phyloP scores from a whole-genome alignment of 2,797 vertebrate genomes.

The Momotus momota region DNA sequence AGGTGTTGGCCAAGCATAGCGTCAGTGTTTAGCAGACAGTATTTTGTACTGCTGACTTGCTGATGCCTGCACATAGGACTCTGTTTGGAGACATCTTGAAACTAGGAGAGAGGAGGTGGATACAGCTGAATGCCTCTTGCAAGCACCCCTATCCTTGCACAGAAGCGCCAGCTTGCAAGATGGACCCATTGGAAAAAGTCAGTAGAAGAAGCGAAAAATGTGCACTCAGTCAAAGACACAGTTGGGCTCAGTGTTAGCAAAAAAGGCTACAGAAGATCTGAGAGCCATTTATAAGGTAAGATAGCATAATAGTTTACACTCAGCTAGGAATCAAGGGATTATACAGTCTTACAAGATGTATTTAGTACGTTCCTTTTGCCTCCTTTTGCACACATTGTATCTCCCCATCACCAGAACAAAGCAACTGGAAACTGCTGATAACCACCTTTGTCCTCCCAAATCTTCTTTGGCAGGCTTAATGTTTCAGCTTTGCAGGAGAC shows the following conservation, averaged over 20 bases:
- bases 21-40: neutral
- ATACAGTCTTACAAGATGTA: neutral
- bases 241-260: neutral
- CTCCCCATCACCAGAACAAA: neutral
- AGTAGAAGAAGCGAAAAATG: neutral
- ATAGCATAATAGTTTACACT: neutral
- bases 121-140: neutral
- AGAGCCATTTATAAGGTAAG: neutral
- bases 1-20: neutral
- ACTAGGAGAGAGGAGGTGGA: neutral
- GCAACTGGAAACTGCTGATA: neutral
- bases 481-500: neutral
- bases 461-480: neutral
- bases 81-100: neutral
- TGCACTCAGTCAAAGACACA: neutral
- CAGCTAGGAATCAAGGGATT: neutral
- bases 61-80: neutral
- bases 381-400: neutral
- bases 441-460: conserved; percentile 5
- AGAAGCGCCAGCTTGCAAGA: neutral
- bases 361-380: neutral
- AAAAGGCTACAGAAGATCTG: neutral
- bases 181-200: neutral
- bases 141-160: neutral
- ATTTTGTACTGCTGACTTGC: fast-evolving